phyloP scores from a whole-genome alignment of 2,888 invertebrate genomes.

The Spatulosminthurus flaviceps region DNA sequence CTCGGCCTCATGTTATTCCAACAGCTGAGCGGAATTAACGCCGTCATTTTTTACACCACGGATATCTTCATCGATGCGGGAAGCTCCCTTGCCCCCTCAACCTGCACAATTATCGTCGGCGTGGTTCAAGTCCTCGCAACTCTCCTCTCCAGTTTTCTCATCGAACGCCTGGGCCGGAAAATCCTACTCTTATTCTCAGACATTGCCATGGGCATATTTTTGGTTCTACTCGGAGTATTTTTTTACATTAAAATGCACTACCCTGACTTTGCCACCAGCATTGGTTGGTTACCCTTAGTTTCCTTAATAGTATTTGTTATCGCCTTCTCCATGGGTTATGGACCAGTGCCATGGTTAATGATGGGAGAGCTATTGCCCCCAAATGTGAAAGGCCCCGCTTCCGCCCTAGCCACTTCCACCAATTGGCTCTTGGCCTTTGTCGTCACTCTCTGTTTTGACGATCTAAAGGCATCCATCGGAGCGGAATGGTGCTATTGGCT shows the following conservation, averaged over 20 bases:
- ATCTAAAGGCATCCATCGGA: conserved; percentile 65
- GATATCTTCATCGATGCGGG: conserved; percentile 73
- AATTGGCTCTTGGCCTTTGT: conserved; percentile 80
- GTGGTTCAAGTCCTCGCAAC: conserved; percentile 70
- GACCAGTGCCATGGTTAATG: conserved; percentile 86
- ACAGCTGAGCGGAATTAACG: conserved; percentile 81
- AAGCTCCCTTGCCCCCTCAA: conserved; percentile 67
- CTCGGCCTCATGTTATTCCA: conserved; percentile 86
- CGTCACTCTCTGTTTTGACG: conserved; percentile 65
- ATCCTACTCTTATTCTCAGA: conserved; percentile 81
- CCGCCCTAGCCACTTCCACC: conserved; percentile 72
- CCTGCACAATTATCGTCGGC: conserved; percentile 71
- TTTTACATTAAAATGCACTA: conserved; percentile 70
- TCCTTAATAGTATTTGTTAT: conserved; percentile 81
- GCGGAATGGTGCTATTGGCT: conserved; percentile 60
- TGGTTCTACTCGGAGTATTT: conserved; percentile 76
- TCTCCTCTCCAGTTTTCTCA: conserved; percentile 71
- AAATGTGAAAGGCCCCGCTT: conserved; percentile 70
- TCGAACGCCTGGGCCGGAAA: conserved; percentile 83
- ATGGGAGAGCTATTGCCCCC: conserved; percentile 80
- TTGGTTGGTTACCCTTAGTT: conserved; percentile 79
- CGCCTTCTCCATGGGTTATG: conserved; percentile 82
- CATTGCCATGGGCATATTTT: conserved; percentile 75
- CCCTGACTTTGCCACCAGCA: conserved; percentile 61
- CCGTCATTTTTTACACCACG: conserved; percentile 81